A percentile compares a stretch with the other conserved stretches of the same genome.
These are phyloP conservation scores for Mallotus villosus DNA, from an alignment of 2,797 vertebrate genomes.

Conservation along the genomic window DNA sequence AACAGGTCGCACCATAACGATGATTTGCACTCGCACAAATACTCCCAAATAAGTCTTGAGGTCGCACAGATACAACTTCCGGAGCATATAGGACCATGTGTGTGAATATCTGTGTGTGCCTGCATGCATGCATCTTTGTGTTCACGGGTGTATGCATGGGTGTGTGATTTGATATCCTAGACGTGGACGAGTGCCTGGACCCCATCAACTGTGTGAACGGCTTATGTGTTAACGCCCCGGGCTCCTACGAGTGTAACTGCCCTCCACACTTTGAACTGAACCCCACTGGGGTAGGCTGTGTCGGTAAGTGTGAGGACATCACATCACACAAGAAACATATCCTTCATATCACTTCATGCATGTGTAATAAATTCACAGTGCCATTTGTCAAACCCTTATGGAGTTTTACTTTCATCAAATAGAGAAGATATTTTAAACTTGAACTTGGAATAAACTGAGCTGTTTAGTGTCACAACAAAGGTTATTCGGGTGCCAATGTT, in stretches of 20 bases:
- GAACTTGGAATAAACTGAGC: too few relatives aligned
- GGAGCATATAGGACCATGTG: not conserved
- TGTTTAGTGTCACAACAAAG: too few relatives aligned
- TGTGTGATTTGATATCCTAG: constrained; percentile 28
- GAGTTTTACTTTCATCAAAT: too few relatives aligned
- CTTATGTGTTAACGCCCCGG: constrained; percentile 54
- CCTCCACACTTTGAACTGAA: constrained; percentile 56
- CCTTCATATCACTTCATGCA: too few relatives aligned
- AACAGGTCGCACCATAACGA: too few relatives aligned
- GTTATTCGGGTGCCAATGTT: too few relatives aligned
- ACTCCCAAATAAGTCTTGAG: too few relatives aligned
- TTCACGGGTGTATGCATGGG: not conserved
- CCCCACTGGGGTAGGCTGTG: constrained; percentile 56
- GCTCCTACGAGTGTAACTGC: constrained; percentile 60
- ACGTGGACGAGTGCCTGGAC: constrained; percentile 60
- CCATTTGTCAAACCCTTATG: too few relatives aligned
- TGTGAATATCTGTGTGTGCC: not conserved
- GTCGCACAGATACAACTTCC: too few relatives aligned
- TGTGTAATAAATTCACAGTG: too few relatives aligned
- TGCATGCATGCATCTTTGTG: constrained; percentile 1
- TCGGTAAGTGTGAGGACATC: constrained; percentile 42
- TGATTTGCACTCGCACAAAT: too few relatives aligned
- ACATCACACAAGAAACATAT: not conserved
- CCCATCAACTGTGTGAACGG: constrained; percentile 61
- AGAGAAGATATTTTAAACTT: too few relatives aligned